Base-by-base conservation (phyloP, 2,113 vertebrate species). In the Eulacestoma nigropectus region DNA sequence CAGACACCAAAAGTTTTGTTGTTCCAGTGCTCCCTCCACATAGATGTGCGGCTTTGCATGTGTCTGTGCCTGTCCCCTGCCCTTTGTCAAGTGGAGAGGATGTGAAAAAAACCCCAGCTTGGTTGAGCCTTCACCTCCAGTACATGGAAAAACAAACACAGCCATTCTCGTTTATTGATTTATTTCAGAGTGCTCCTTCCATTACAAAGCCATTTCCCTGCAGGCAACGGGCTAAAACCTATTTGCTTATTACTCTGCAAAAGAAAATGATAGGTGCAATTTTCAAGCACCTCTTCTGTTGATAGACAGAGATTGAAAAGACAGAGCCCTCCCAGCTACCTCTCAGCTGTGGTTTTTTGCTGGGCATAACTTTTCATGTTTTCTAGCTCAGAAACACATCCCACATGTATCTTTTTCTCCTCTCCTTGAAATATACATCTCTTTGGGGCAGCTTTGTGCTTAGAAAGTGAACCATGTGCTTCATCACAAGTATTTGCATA, bases 171-270 rank as follows among this genome's bases (percentile, higher is more conserved):
- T 96, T 96, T 96, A 86, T 96, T 93, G 95, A 96, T 95, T 96
- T 87, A 97, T 76, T 59, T 89, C 80, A 65, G 93, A 95, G 93
- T 62, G 78, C 95, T 97, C 95, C 96, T 96, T 96, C 95, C 94
- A 95, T 97, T 96, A 96, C 95, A 97, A 96, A 97, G 78, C 92
- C 94, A 94, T 94, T 95, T 97, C 91, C 95, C 96, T 90, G 72
- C 93, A 93, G 96, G 95, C 95, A 56, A 92, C 18, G 29, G 90
- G 84, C 88, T 96, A 74, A 97, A 94, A 86, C 87, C 74, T 95
- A 93, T 94, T 92, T 96, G 87, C 81, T 90, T 97, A 96, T 95
- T 95, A 72, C 86, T 92, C 94, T 91, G 86, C 73, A 94, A 84
- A 95, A 97, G 86, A 96, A 95, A 95, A 94, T 68, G 73, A 95